Percentiles rank a stretch among this genome's conserved stretches.
These are phyloP conservation scores for Drosophila varians DNA, from an alignment of 1,140 invertebrate genomes.

Conservation along the genomic window DNA sequence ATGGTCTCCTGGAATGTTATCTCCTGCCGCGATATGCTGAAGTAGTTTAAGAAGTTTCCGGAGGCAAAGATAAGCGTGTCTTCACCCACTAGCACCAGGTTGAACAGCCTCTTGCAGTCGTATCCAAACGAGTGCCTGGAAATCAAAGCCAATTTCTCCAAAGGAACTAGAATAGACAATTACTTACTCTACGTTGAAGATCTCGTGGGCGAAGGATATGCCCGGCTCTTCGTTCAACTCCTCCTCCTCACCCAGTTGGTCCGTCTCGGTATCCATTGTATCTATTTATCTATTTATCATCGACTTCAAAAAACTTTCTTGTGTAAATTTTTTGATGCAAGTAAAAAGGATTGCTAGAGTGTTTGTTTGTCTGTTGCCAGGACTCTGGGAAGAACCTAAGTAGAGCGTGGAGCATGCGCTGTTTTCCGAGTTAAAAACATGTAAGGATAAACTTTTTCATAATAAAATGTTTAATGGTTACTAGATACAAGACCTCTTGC, in stretches of 20 bases:
- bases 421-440: not conserved
- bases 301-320: conserved; percentile 9
- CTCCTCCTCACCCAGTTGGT: conserved; percentile 50
- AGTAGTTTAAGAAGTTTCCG: conserved; percentile 91
- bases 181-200: conserved; percentile 60
- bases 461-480: no score
- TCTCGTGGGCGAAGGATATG: conserved; percentile 49
- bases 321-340: conserved; percentile 51
- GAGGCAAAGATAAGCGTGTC: conserved; percentile 90
- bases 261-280: conserved; percentile 41
- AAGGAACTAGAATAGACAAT: not conserved
- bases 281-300: conserved; percentile 6
- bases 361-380: conserved; percentile 55
- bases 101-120: conserved; percentile 91
- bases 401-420: conserved; percentile 48
- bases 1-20: conserved; percentile 89
- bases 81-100: conserved; percentile 90
- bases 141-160: not conserved
- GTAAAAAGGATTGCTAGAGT: conserved; percentile 42
- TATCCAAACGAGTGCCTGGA: conserved; percentile 93
- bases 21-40: conserved; percentile 87
- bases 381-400: not conserved
- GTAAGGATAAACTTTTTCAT: not conserved
- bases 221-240: conserved; percentile 15
- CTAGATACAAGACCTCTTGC: no score